Base-by-base conservation (phyloP, 2,797 vertebrate species). In the Furcifer pardalis region DNA sequence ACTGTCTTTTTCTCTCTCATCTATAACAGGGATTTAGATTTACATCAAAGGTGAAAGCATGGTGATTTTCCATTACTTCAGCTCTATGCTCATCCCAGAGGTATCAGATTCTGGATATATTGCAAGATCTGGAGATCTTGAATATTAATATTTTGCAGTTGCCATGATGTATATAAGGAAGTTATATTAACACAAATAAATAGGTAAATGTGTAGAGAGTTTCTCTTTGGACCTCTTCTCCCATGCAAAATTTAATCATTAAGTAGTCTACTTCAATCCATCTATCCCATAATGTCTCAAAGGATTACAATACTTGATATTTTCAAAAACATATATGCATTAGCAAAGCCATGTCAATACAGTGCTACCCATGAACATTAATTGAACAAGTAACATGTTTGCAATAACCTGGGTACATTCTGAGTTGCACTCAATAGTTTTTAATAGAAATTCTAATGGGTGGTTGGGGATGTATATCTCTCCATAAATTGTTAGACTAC, bases 31-130 rank as follows among this genome's bases (percentile, higher is more conserved):
- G 85, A 89, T 74, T 86, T 87, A 84, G 85, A 89, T 74, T 86
- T 87, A 84, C 86, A 81, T 81, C 23, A 68, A 86, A 89, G 23
- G 69, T 85, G 86, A 91, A 82, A 77, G 65, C 15, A 84, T 87
- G 86, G 84, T 17, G 2, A 6, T 69, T 3, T 74, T 46, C 35
- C 1, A 32, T 9, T 65, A 79, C 66, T 90, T 87, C 63, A 89
- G 88, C 75, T 82, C 87, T 82, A 87, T 84, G 72, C 78, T 77
- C 7, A 78, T 81, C 7, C 65, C 78, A 81, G 1, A 56, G 69
- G 25, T 84, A 66, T 82, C 69, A 89, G 46, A 7, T 46, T 80
- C 72, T 62, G 3, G 87, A 83, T 78, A 66, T 79, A 69, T 40
- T 23, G 86, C 52, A 1, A 89, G 84, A 56, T 65, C 9, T 68